Evolutionary conservation across 2,797 vertebrate species (phyloP), one percentile per base, ranked within the genome.

Genomic region (Alca torda): DNA sequence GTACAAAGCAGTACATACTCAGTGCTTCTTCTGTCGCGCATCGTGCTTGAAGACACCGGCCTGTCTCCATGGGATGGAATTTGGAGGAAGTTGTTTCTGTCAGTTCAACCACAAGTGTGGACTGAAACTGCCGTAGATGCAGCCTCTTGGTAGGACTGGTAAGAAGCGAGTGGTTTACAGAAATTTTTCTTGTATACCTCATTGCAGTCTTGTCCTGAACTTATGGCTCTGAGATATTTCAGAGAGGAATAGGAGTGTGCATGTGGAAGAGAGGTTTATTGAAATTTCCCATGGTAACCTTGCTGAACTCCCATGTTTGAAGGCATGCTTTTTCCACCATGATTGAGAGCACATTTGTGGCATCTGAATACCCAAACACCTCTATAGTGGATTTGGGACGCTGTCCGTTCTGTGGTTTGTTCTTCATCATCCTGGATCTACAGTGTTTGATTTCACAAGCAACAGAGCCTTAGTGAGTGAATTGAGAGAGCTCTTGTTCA

Each of bases 1-100:
- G 24, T 9, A 11, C 13, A 46, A 37, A 65, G 28, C 1, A 18
- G 31, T 35, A 43, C 19, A 5, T 14, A 43, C 63, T 35, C 41
- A 28, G 33, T 41, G 53, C 35, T 43, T 0, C 37, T 57, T 31
- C 74, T 65, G 3, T 28, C 0, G 0, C 6, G 2, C 17, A 6
- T 5, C 23, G 51, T 50, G 33, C 13, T n/a, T 41, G 33, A 11
- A 70, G 41, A 35, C 25, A 16, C 16, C 0, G 0, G 8, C 20
- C 28, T 80, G 25, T 14, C 23, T 53, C 15, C 48, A 6, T 14
- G n/a, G 14, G 48, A 53, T 0, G 43, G 53, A 48, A 61, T 72
- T 48, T 89, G 39, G 24, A 63, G 11, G 46, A 89, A 20, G 14
- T 16, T 57, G 4, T 48, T 48, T 48, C 15, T 72, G 31, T 39